phyloP scores from a whole-genome alignment of 1,140 invertebrate genomes.

The Archivesica marissinica region DNA sequence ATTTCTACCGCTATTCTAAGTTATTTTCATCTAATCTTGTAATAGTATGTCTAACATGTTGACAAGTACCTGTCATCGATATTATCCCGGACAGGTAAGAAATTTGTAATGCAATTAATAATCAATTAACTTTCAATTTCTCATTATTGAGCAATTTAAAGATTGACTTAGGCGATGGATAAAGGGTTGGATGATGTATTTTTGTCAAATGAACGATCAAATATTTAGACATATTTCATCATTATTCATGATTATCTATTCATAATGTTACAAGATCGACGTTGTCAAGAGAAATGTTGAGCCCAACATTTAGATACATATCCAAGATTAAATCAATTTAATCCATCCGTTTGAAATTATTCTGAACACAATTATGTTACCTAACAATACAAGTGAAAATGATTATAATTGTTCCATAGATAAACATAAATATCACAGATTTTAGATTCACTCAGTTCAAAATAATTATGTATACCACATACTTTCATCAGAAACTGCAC shows the following conservation, averaged over 20 bases:
- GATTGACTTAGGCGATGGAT: slow-evolving; percentile 6
- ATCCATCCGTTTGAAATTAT: too few species aligned
- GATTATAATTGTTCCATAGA: too few species aligned
- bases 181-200: slow-evolving; percentile 1
- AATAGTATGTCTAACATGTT: slow-evolving; percentile 32
- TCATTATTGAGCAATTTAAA: slow-evolving; percentile 35
- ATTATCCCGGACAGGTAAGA: slow-evolving; percentile 2
- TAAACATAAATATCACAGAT: too few species aligned
- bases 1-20: slow-evolving; percentile 39
- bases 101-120: slow-evolving; percentile 50
- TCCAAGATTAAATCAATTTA: too few species aligned
- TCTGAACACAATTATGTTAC: too few species aligned
- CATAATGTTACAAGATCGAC: too few species aligned
- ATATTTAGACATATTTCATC: slow-evolving; percentile 4
- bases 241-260: slow-evolving; percentile 13
- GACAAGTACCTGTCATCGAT: slow-evolving; percentile 45
- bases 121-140: slow-evolving; percentile 57
- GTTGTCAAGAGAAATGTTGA: too few species aligned
- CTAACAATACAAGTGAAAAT: too few species aligned
- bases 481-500: too few species aligned
- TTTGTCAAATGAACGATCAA: slow-evolving; percentile 6
- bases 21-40: slow-evolving; percentile 49
- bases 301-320: too few species aligned
- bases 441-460: too few species aligned
- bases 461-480: too few species aligned